A percentile compares a stretch with the other conserved stretches of the same genome.
phyloP scores from a whole-genome alignment of 2,888 invertebrate species.

The Mythimna ferrago region DNA sequence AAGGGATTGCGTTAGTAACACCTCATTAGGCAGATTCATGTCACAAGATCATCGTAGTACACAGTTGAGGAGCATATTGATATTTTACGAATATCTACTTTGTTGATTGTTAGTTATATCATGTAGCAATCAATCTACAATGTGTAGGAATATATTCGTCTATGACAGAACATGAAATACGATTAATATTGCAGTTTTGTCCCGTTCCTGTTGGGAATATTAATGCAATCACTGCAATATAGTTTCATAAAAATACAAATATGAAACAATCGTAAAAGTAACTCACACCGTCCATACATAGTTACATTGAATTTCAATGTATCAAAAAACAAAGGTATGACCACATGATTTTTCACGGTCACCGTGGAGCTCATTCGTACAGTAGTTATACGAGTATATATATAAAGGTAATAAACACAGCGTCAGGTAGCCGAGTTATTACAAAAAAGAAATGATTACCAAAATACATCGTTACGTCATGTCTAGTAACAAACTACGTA shows the following conservation, averaged over 20 bases:
- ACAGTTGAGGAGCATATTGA: constrained; percentile 28
- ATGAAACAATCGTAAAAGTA: not conserved
- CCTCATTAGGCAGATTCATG: constrained; percentile 49
- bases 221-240: not conserved
- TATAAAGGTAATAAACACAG: constrained; percentile 36
- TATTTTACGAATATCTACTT: constrained; percentile 24
- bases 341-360: constrained; percentile 63
- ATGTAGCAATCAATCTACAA: not conserved
- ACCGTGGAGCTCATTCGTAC: constrained; percentile 39
- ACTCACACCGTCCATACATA: not conserved
- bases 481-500: constrained; percentile 36
- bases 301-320: constrained; percentile 43
- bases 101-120: not conserved
- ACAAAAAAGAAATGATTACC: constrained; percentile 46
- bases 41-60: constrained; percentile 45
- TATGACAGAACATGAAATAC: not conserved
- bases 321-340: constrained; percentile 48
- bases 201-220: not conserved
- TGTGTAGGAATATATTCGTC: not conserved
- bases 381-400: not conserved
- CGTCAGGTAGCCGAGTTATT: constrained; percentile 34
- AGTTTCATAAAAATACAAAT: not conserved
- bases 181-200: not conserved
- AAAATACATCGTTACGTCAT: constrained; percentile 59
- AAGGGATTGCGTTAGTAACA: constrained; percentile 55